These are phyloP conservation scores for Limnephilus rhombicus DNA, from an alignment of 2,888 invertebrate species.

Conservation along the genomic window DNA sequence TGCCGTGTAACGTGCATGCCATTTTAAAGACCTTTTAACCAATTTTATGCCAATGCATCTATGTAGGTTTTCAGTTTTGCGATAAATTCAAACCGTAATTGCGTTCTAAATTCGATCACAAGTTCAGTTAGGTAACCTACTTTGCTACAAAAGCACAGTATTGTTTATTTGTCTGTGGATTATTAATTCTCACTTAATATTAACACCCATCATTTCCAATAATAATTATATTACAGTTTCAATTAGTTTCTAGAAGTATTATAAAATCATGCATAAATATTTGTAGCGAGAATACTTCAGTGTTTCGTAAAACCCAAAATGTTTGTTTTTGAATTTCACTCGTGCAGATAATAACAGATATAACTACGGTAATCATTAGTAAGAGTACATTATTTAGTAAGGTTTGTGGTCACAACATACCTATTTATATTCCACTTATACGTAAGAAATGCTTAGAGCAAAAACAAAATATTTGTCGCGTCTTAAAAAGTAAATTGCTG, in stretches of 20 bases:
- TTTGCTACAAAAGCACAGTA: not conserved
- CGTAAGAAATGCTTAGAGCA: not conserved
- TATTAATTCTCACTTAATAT: not conserved
- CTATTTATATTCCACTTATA: not conserved
- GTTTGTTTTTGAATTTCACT: not conserved
- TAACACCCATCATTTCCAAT: not conserved
- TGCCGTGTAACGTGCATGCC: no score
- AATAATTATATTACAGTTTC: not conserved
- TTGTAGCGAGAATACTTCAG: not conserved
- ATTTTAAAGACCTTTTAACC: no score
- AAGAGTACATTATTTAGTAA: not conserved
- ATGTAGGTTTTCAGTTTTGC: not conserved
- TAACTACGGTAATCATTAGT: not conserved
- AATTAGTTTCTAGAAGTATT: not conserved
- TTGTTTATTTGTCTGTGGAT: not conserved
- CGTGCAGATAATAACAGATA: not conserved
- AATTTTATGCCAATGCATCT: no score
- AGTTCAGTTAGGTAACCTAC: not conserved
- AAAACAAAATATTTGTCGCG: not conserved
- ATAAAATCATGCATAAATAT: not conserved
- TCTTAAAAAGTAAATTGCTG: not conserved
- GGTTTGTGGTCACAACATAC: not conserved
- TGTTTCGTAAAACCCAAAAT: not conserved
- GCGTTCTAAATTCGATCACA: not conserved
- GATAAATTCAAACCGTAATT: not conserved